Conservation (phyloP, 2,888 invertebrate genomes). For the Pandemis cinnamomeana region DNA sequence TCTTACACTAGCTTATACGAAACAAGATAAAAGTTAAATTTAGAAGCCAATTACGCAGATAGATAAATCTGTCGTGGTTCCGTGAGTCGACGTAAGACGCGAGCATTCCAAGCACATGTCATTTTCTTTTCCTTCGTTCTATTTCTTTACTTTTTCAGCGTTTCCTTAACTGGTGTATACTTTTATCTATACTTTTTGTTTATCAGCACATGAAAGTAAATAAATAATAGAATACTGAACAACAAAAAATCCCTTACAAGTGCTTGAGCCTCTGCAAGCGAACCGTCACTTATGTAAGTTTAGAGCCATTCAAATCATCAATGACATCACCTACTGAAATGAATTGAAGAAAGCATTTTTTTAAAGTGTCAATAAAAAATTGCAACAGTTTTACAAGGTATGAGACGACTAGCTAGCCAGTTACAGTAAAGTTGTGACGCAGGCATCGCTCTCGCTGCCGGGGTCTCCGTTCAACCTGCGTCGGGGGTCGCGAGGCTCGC, state of each 20-base stretch:
- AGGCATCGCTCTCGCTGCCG: constrained; percentile 98
- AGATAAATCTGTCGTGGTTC: background rate
- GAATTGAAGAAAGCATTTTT: constrained; percentile 75
- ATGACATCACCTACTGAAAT: constrained; percentile 56
- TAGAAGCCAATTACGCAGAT: background rate
- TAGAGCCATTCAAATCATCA: constrained; percentile 41
- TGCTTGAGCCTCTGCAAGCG: constrained; percentile 77
- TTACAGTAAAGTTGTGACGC: constrained; percentile 62
- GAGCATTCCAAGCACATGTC: constrained; percentile 64
- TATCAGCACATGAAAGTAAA: constrained; percentile 84
- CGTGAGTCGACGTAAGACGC: constrained; percentile 68
- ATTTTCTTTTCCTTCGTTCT: constrained; percentile 61
- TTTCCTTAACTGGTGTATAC: constrained; percentile 57
- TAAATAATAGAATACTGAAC: constrained; percentile 55
- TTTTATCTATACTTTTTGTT: constrained; percentile 71
- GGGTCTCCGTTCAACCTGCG: constrained; percentile 98
- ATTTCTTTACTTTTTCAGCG: constrained; percentile 53
- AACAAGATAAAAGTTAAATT: background rate
- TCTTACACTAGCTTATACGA: background rate
- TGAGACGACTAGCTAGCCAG: background rate
- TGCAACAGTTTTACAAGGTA: constrained; percentile 22
- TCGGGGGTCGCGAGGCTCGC: constrained; percentile 95
- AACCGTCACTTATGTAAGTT: constrained; percentile 32
- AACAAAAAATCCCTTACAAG: constrained; percentile 47
- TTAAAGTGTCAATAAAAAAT: background rate